These are phyloP conservation scores for Acipenser transmontanus DNA, from an alignment of 2,797 vertebrate species.

Conservation along the genomic window DNA sequence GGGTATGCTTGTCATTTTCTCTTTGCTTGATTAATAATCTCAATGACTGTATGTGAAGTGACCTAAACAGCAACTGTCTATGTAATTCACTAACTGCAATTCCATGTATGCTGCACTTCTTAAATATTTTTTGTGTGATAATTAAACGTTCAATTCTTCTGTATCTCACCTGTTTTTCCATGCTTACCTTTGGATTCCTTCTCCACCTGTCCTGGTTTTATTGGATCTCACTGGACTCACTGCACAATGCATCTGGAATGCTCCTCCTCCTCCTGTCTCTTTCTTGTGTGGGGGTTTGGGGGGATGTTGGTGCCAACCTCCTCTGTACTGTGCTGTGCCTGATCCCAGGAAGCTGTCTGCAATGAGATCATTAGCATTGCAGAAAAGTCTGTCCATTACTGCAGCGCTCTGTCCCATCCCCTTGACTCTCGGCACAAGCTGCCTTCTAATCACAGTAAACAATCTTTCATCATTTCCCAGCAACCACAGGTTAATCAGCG, in stretches of 20 bases:
- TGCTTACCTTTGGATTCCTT: slow-evolving; percentile 74
- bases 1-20: neutral
- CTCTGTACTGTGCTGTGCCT: slow-evolving; percentile 30
- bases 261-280: slow-evolving; percentile 47
- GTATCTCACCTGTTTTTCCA: slow-evolving; percentile 84
- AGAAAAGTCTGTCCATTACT: slow-evolving; percentile 99
- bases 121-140: slow-evolving; percentile 27
- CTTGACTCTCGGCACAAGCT: slow-evolving; percentile 85
- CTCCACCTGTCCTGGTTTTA: slow-evolving; percentile 74
- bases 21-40: neutral
- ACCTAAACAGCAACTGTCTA: slow-evolving; percentile 40
- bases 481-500: slow-evolving; percentile 91
- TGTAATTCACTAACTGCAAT: slow-evolving; percentile 53
- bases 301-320: slow-evolving; percentile 9
- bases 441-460: slow-evolving; percentile 91
- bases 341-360: slow-evolving; percentile 91
- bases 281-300: slow-evolving; percentile 29
- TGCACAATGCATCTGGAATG: slow-evolving; percentile 63
- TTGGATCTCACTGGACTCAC: slow-evolving; percentile 77
- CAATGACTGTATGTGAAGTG: neutral
- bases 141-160: slow-evolving; percentile 56
- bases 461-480: slow-evolving; percentile 99
- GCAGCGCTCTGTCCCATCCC: slow-evolving; percentile 91
- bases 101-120: slow-evolving; percentile 38
- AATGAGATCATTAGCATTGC: slow-evolving; percentile 99